These are phyloP conservation scores for Aporophyla lueneburgensis DNA, from an alignment of 2,888 invertebrate genomes.

Conservation along the genomic window DNA sequence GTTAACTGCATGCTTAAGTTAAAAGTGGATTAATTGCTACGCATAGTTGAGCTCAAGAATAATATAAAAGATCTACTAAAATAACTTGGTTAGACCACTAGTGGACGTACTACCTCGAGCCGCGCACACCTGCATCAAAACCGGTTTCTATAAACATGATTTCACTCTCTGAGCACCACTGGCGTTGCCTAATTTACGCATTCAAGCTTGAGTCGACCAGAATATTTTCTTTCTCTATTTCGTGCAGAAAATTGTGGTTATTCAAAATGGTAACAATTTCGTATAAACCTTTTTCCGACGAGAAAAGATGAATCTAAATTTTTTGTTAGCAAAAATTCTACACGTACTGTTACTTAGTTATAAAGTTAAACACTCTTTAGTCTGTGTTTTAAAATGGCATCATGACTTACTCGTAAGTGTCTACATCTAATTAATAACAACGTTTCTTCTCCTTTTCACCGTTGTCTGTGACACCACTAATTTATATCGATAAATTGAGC, in stretches of 20 bases:
- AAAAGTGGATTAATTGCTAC: slow-evolving; percentile 56
- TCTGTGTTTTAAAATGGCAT: not conserved
- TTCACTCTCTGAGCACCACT: slow-evolving; percentile 84
- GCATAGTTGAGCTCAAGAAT: slow-evolving; percentile 47
- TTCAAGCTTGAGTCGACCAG: slow-evolving; percentile 65
- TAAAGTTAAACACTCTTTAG: not conserved
- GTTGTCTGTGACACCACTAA: not conserved
- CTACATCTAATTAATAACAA: not conserved
- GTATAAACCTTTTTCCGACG: not conserved
- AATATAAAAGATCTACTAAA: slow-evolving; percentile 61
- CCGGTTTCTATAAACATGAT: slow-evolving; percentile 87
- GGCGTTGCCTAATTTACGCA: slow-evolving; percentile 76
- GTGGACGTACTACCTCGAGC: slow-evolving; percentile 62
- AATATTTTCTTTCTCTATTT: slow-evolving; percentile 52
- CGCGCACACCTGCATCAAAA: slow-evolving; percentile 87
- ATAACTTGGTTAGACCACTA: slow-evolving; percentile 59
- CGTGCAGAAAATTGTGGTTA: slow-evolving; percentile 28
- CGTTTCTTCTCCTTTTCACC: not conserved
- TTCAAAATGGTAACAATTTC: slow-evolving; percentile 1
- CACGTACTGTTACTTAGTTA: too few species aligned
- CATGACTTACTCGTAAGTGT: not conserved
- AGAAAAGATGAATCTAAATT: not conserved
- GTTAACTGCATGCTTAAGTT: slow-evolving; percentile 40
- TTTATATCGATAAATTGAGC: slow-evolving; percentile 32
- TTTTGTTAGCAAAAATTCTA: not conserved